phyloP scores from a whole-genome alignment of 2,113 vertebrate genomes.

The Eulemur rufifrons region DNA sequence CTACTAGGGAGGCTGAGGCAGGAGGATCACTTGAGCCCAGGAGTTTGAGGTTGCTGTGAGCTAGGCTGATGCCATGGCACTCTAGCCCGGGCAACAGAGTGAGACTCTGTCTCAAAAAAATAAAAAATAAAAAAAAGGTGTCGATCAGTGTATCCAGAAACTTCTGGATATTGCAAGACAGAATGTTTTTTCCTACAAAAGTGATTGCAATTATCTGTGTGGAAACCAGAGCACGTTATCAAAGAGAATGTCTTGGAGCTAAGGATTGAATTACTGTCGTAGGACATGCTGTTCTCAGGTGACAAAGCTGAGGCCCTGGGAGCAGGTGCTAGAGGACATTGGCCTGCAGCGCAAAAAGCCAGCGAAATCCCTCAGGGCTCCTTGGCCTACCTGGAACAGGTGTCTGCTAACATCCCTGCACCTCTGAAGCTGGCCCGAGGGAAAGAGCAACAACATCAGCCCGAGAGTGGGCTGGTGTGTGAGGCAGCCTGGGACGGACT shows the following conservation, averaged over 20 bases:
- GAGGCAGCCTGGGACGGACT: rapidly evolving
- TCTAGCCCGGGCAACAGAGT: neutral
- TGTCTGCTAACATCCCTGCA: slow-evolving; percentile 87
- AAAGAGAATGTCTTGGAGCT: slow-evolving; percentile 93
- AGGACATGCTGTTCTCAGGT: slow-evolving; percentile 94
- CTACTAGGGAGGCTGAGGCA: neutral
- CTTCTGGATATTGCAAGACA: too few relatives aligned
- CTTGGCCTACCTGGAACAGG: slow-evolving; percentile 91
- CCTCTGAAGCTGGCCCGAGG: slow-evolving; percentile 86
- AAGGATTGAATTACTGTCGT: slow-evolving; percentile 95
- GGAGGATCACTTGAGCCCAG: neutral
- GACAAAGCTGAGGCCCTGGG: slow-evolving; percentile 95
- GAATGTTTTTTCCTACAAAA: too few relatives aligned
- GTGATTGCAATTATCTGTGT: too few relatives aligned
- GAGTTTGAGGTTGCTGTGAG: neutral
- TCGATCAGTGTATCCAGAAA: too few relatives aligned
- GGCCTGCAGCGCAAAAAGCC: slow-evolving; percentile 94
- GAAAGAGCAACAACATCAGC: rapidly evolving
- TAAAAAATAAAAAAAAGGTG: too few relatives aligned
- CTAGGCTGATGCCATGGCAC: neutral
- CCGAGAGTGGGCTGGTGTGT: rapidly evolving
- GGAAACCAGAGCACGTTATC: too few relatives aligned
- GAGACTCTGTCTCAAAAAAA: neutral
- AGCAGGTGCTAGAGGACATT: slow-evolving; percentile 96
- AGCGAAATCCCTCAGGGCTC: slow-evolving; percentile 93